Conservation (phyloP, 30 jellyfish, hydroid and myxozoan genomes). For the Clytia hemisphaerica region DNA sequence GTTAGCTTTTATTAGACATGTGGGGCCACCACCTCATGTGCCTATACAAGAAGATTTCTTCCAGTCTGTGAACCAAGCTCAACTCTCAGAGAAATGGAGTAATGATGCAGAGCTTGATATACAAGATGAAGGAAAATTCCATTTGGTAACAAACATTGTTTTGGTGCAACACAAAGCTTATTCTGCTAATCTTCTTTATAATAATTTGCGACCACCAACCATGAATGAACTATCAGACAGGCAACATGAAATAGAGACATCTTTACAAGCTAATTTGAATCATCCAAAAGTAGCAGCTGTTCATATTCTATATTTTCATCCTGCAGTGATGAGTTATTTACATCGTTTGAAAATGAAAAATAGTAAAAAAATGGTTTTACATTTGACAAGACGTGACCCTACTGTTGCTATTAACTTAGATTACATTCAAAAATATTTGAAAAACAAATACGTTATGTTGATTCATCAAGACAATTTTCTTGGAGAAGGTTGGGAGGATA, state of each 20-base stretch:
- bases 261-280: conserved; percentile 61
- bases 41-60: not conserved
- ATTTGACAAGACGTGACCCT: conserved; percentile 66
- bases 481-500: conserved; percentile 82
- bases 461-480: conserved; percentile 71
- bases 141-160: conserved; percentile 65
- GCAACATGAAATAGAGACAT: conserved; percentile 56
- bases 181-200: conserved; percentile 22
- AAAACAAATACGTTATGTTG: conserved; percentile 40
- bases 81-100: conserved; percentile 35
- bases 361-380: conserved; percentile 50
- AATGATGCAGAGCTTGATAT: conserved; percentile 17
- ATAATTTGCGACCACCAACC: conserved; percentile 52
- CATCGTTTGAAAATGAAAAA: conserved; percentile 29
- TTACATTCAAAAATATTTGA: conserved; percentile 53
- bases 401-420: conserved; percentile 50
- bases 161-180: conserved; percentile 51
- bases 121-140: conserved; percentile 45
- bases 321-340: conserved; percentile 38
- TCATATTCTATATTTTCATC: conserved; percentile 54
- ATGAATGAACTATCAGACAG: conserved; percentile 51
- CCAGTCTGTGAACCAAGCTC: conserved; percentile 14
- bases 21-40: not conserved
- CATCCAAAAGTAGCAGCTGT: conserved; percentile 59
- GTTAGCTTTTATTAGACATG: not conserved